Base-by-base conservation (phyloP, 2,888 invertebrate species). In the Neria commutata region DNA sequence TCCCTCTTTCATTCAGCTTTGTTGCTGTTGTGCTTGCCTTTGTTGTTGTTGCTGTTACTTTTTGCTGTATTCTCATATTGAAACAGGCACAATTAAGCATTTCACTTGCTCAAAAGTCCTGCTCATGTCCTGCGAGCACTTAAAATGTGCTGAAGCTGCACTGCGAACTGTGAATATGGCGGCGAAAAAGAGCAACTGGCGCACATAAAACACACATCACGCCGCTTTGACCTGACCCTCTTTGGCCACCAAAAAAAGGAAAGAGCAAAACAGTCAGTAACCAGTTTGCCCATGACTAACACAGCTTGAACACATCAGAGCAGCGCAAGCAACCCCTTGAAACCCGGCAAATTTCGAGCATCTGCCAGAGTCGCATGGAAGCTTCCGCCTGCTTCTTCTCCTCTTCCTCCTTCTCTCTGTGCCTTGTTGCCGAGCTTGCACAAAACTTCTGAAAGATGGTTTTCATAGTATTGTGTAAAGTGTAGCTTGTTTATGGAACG, bases 21-120 rank as follows among this genome's bases (percentile, higher is more conserved):
- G 25, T 19, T 49, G 40, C 34, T 46, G 23, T 49, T 45, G 56
- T 24, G 19, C 8, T 26, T 48, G 14, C 55, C 54, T 61, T 47
- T 56, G 61, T 45, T 58, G 46, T 46, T 26, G 53, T 21, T 48
- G 4, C 25, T 53, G 29, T 51, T 53, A 40, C 54, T 21, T 49
- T n/a, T 17, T 54, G 23, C 29, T 34, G 42, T 40, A 49, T 16
- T 53, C 66, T 73, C 73, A 64, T 74, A 73, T 67, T 67, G 64
- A 63, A 57, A 57, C 64, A 72, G 67, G 62, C 49, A 71, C 65
- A 67, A 69, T n/a, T n/a, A n/a, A n/a, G n/a, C n/a, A n/a, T n/a
- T n/a, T n/a, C n/a, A n/a, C n/a, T n/a, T n/a, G n/a, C n/a, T n/a
- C n/a, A n/a, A n/a, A n/a, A n/a, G n/a, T n/a, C n/a, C n/a, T n/a